Evolutionary conservation across 2,113 vertebrate species (phyloP).

Genomic region (Bufo bufo): DNA sequence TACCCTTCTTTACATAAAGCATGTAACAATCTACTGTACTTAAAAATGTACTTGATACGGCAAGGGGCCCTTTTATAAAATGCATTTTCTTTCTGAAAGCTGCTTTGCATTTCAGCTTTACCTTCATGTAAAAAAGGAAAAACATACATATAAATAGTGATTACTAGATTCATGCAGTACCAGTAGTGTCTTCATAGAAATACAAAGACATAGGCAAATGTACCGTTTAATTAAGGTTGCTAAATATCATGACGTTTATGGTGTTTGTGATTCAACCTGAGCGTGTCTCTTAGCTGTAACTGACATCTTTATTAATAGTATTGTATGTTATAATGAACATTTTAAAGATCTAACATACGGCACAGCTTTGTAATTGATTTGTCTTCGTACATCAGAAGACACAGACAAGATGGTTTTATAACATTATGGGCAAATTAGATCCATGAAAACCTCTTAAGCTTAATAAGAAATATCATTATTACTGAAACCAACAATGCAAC

Average conservation of each 20-base stretch:
- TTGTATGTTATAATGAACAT: not conserved
- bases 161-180: not conserved
- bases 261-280: slow-evolving; percentile 29
- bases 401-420: not conserved
- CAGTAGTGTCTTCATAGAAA: not conserved
- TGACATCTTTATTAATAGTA: slow-evolving; percentile 3
- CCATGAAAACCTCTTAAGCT: slow-evolving; percentile 15
- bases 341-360: not conserved
- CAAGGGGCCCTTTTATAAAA: not conserved
- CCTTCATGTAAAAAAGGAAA: not conserved
- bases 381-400: slow-evolving; percentile 11
- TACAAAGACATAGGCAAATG: not conserved
- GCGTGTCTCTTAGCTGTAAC: slow-evolving; percentile 4
- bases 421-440: slow-evolving; percentile 16
- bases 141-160: not conserved
- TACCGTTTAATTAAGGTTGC: not conserved
- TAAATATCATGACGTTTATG: not conserved
- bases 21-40: not conserved
- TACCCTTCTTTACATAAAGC: not conserved
- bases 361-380: not conserved
- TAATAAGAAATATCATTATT: not conserved
- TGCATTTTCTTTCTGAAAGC: not conserved
- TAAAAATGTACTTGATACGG: not conserved
- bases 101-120: not conserved
- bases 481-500: not conserved